Base-by-base conservation (phyloP, 23 tunicate species). In the Trididemnum clinides region DNA sequence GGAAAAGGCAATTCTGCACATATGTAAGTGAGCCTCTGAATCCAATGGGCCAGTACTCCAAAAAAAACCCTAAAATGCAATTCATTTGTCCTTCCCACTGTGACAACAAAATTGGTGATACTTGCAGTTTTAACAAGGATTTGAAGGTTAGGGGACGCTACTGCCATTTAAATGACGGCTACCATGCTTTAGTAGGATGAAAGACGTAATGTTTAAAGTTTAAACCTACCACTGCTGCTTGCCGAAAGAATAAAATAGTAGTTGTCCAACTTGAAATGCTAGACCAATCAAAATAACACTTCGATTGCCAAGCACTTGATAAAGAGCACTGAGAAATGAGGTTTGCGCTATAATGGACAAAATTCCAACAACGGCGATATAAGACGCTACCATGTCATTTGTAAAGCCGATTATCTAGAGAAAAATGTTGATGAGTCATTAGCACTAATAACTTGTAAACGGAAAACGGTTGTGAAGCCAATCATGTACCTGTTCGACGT, bases 341-440 rank as follows among this genome's bases (percentile, higher is more conserved):
- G 99, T 96, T 85, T 96, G 99, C 22, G 99, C 86, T 4, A 96
- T 59, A 33, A 96, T 96, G 37, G 96, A 83, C 62, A 91, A 71
- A 38, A 96, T 81, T 36, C 99, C 99, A 64, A 91, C 96, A 36
- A 96, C 96, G 1, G 99, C 99, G 1, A 96, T 91, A 51, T 85
- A 91, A 1, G 90, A 84, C 5, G 93, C 90, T 20, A 96, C 93
- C 72, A 93, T 92, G 0, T 96, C 99, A 29, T 90, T 92, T 32
- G 86, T 95, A 66, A 96, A 96, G 29, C 99, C 99, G 28, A 96
- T 96, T 3, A 96, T 92, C 96, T 96, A 82, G 27, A 33, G 57
- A 44, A 44, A 44, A 44, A 44, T 7, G 54, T 44, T 44, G 54
- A 64, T 35, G 10, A 59, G 20, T 59, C 25, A 15, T 44, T 44